A percentile compares a stretch with the other conserved stretches of the same genome.
phyloP scores from a whole-genome alignment of 2,888 invertebrate species.

The Cylindroiulus punctatus region DNA sequence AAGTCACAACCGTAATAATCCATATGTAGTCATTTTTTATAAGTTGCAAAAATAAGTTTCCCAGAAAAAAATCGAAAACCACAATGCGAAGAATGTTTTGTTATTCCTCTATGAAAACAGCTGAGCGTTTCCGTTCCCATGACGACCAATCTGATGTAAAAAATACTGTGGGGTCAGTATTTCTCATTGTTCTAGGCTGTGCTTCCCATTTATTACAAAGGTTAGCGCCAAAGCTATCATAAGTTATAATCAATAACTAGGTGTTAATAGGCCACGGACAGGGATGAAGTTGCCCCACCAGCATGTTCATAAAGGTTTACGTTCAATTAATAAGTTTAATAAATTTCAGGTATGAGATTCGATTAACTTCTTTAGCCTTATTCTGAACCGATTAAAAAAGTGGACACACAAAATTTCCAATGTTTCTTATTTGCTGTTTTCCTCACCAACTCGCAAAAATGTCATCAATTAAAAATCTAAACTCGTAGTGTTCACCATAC shows the following conservation, averaged over 20 bases:
- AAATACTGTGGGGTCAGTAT: not conserved
- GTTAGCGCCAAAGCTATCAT: no score
- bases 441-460: not conserved
- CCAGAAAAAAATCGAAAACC: not conserved
- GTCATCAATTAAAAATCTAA: constrained; percentile 26
- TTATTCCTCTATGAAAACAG: not conserved
- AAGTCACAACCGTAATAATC: constrained; percentile 32
- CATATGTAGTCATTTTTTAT: constrained; percentile 19
- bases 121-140: not conserved
- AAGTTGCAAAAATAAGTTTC: not conserved
- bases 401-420: not conserved
- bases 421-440: not conserved
- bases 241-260: not conserved
- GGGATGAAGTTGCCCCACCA: not conserved
- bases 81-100: constrained; percentile 19
- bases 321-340: no score
- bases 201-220: no score
- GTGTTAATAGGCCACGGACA: not conserved
- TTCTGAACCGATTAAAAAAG: no score
- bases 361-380: not conserved
- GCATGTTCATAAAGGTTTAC: not conserved
- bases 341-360: not conserved
- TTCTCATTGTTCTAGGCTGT: not conserved
- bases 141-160: not conserved
- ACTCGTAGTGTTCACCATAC: constrained; percentile 22